These are phyloP conservation scores for Diadumene lineata DNA, from an alignment of 92 coral and sea anemone genomes.

Conservation along the genomic window DNA sequence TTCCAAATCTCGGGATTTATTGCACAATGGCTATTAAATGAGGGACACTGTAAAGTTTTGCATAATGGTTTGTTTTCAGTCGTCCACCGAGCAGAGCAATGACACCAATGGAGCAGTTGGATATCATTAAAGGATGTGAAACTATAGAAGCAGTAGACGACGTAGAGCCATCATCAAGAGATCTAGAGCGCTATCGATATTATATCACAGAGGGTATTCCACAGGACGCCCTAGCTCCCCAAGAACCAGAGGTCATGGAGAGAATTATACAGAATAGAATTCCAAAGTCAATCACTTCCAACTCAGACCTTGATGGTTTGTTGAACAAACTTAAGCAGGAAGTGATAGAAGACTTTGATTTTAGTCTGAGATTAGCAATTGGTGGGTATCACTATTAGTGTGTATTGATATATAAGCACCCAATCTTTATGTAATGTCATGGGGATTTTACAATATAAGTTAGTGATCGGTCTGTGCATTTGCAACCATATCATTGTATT, in stretches of 20 bases:
- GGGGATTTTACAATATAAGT: no score
- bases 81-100: constrained; percentile 92
- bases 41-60: no score
- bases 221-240: constrained; percentile 74
- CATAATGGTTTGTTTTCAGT: constrained; percentile 37
- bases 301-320: constrained; percentile 79
- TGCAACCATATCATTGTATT: no score
- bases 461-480: no score
- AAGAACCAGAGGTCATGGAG: constrained; percentile 82
- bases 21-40: no score
- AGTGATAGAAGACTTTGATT: constrained; percentile 77
- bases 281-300: constrained; percentile 62
- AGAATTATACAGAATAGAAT: constrained; percentile 79
- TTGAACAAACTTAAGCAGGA: constrained; percentile 66
- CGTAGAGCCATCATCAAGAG: constrained; percentile 59
- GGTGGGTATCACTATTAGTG: constrained; percentile 48
- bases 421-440: not conserved
- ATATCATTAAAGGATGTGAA: constrained; percentile 74
- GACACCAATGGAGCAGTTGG: constrained; percentile 92
- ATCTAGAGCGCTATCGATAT: constrained; percentile 91
- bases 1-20: no score
- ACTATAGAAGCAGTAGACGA: constrained; percentile 68
- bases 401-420: not conserved
- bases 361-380: constrained; percentile 89
- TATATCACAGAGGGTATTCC: constrained; percentile 90